Evolutionary conservation across 2,797 vertebrate species (phyloP).

Genomic region (Crocodylus rhombifer): DNA sequence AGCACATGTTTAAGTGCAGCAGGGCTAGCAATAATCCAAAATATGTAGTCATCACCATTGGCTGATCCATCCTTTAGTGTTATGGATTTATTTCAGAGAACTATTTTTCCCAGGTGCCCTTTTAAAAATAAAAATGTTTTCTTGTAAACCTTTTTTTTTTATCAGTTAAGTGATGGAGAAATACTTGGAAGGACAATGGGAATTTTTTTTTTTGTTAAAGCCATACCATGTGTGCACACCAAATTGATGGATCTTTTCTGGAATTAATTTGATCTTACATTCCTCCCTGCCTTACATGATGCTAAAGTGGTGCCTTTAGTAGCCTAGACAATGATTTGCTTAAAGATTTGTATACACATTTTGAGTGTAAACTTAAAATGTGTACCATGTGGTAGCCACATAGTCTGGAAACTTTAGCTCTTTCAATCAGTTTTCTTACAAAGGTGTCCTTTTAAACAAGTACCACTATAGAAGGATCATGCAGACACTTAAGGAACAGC

Average conservation of each 20-base stretch:
- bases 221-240: background rate
- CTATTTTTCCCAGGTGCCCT: background rate
- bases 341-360: background rate
- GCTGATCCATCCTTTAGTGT: conserved; percentile 24
- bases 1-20: conserved; percentile 32
- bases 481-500: background rate
- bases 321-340: background rate
- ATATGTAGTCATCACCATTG: conserved; percentile 31
- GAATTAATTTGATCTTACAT: background rate
- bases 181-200: background rate
- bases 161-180: background rate
- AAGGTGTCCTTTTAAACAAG: background rate
- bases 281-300: background rate
- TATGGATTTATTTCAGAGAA: conserved; percentile 7
- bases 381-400: background rate
- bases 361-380: background rate
- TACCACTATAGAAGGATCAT: background rate
- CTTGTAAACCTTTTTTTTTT: conserved; percentile 7
- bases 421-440: background rate
- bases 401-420: background rate
- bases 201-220: background rate
- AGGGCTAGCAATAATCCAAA: conserved; percentile 42
- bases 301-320: fast-evolving
- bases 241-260: background rate
- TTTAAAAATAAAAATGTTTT: background rate